Evolutionary conservation across 1,140 invertebrate genomes (phyloP).

Genomic region (Thalassaphorura encarpata): DNA sequence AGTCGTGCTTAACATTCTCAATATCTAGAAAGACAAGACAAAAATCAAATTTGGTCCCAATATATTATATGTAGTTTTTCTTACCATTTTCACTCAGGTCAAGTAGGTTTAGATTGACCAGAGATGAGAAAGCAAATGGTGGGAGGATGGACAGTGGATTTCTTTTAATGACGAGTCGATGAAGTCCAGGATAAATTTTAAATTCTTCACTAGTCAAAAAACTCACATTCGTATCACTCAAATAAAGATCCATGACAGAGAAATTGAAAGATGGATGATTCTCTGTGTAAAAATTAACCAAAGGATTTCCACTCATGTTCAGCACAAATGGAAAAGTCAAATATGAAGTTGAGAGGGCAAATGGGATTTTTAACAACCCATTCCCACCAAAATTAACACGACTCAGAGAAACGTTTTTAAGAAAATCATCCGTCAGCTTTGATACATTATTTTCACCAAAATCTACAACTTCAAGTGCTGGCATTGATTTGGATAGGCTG

Average conservation of each 20-base stretch:
- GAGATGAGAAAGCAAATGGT: conserved; percentile 66
- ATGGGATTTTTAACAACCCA: conserved; percentile 66
- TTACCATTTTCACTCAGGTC: conserved; percentile 75
- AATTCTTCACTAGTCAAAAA: conserved; percentile 80
- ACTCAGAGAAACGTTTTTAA: conserved; percentile 51
- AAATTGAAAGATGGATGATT: conserved; percentile 30
- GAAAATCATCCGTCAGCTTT: conserved; percentile 70
- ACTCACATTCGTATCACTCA: conserved; percentile 69
- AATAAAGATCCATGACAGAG: conserved; percentile 63
- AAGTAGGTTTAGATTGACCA: conserved; percentile 62
- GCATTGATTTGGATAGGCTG: conserved; percentile 58
- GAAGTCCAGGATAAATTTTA: conserved; percentile 66
- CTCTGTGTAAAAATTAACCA: conserved; percentile 55
- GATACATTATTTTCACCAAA: conserved; percentile 61
- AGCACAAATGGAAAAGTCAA: conserved; percentile 59
- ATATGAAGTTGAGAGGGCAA: conserved; percentile 54
- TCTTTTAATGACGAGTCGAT: conserved; percentile 58
- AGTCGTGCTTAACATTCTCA: conserved; percentile 71
- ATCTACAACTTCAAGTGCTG: conserved; percentile 52
- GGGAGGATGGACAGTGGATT: conserved; percentile 72
- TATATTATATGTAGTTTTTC: too few species aligned
- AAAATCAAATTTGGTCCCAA: too few species aligned
- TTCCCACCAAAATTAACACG: conserved; percentile 68
- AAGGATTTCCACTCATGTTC: conserved; percentile 70
- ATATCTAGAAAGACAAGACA: too few species aligned